Percentiles rank a stretch among this genome's conserved stretches.
Evolutionary conservation across 2,113 vertebrate genomes (phyloP).

Genomic region (Hypomesus transpacificus): DNA sequence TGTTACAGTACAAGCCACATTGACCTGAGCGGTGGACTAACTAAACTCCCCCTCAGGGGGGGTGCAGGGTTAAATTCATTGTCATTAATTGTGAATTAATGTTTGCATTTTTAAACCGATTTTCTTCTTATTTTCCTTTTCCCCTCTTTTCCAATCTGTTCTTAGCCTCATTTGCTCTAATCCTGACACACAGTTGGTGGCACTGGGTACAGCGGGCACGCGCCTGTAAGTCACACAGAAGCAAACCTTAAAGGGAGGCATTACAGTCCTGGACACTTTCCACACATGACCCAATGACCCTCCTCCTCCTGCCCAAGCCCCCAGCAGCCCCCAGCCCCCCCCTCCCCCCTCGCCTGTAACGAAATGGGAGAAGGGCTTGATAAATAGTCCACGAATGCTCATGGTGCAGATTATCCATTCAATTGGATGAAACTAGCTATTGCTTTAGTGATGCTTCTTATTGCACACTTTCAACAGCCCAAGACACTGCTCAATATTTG

Average conservation of each 20-base stretch:
- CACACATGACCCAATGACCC: slow-evolving; percentile 10
- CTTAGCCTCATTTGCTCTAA: slow-evolving; percentile 65
- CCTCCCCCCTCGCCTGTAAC: neutral
- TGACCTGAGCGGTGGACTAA: neutral
- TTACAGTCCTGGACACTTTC: slow-evolving; percentile 4
- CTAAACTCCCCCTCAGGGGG: slow-evolving; percentile 1
- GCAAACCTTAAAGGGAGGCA: slow-evolving; percentile 15
- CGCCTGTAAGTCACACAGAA: slow-evolving; percentile 2
- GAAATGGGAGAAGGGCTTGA: neutral
- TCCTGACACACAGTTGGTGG: slow-evolving; percentile 40
- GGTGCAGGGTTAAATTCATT: slow-evolving; percentile 23
- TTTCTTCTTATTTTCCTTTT: slow-evolving; percentile 55
- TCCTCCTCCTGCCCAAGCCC: too few species aligned
- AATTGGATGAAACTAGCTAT: too few species aligned
- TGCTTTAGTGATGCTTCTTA: neutral
- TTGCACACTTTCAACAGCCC: too few species aligned
- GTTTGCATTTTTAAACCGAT: slow-evolving; percentile 62
- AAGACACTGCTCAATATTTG: too few species aligned
- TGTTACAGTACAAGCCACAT: neutral
- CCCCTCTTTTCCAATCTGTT: slow-evolving; percentile 58
- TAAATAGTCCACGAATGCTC: neutral
- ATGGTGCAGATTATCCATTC: slow-evolving; percentile 4
- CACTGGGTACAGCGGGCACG: slow-evolving; percentile 6
- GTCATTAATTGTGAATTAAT: slow-evolving; percentile 47
- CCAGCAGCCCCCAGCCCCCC: neutral